A percentile compares a stretch with the other conserved stretches of the same genome.
Conservation (phyloP, 2,113 vertebrate species). For the Nesoenas mayeri region DNA sequence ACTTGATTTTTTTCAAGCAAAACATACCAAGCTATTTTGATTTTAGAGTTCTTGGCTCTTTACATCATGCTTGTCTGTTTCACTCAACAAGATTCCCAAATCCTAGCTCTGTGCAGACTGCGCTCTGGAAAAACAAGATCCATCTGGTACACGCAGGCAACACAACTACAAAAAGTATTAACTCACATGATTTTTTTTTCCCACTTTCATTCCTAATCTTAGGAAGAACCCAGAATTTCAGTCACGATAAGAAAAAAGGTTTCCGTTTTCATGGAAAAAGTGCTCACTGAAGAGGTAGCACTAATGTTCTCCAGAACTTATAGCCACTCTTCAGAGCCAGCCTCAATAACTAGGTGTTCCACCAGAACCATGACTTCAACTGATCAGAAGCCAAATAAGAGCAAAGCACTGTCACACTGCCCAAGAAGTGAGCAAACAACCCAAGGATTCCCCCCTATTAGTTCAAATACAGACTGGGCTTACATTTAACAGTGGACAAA, state of each 20-base stretch:
- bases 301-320: background rate
- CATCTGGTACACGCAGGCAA: background rate
- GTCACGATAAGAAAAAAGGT: background rate
- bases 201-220: background rate
- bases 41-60: background rate
- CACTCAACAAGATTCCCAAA: background rate
- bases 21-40: background rate
- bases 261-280: background rate
- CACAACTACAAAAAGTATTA: background rate
- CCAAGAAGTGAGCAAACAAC: background rate
- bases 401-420: background rate
- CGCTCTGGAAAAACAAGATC: conserved; percentile 5
- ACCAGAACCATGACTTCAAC: background rate
- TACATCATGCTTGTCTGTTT: background rate
- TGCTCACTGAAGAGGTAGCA: background rate
- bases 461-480: background rate
- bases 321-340: background rate
- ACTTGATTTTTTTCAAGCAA: background rate
- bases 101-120: background rate
- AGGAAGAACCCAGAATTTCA: background rate
- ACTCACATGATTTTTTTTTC: background rate
- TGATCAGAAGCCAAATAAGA: background rate
- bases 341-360: background rate
- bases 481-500: background rate
- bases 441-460: background rate